Base-by-base conservation (phyloP, 2,888 invertebrate genomes). In the Pristionchus maxplancki region DNA sequence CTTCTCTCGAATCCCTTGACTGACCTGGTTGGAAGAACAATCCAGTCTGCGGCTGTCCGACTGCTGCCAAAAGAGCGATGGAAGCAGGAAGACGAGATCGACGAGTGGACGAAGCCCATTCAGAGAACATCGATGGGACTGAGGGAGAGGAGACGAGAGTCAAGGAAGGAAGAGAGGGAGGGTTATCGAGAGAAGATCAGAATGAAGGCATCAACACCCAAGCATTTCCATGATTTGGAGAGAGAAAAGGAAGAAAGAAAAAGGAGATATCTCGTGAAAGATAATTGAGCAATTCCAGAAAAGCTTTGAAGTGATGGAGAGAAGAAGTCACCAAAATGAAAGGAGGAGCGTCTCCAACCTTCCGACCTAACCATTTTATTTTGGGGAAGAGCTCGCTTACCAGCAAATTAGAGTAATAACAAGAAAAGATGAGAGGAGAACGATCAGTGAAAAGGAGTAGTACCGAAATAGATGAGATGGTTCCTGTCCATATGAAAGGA, bases 361-460 rank as follows among this genome's bases (percentile, higher is more conserved):
- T 71, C 34, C 34, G 6, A 15, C 5, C 34, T 37, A 71, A 71
- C 71, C 71, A 71, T 71, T 71, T 71, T 71, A 37, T 71, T 58
- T 58, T 20, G 24, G 20, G 24, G 17, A 37, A 20, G 8, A n/a
- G 37, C 37, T 37, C 34, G 37, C 37, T 71, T 71, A 71, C 71
- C 37, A 71, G 71, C 17, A 34, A 71, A 71, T 71, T 71, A 71
- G 87, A 88, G 88, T 88, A 74, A 88, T 87, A 87, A 88, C 83
- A 88, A 84, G 83, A 28, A 53, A 37, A 78, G 78, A 34, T 84
- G 78, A 83, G 67, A 71, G 88, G 83, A 88, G 87, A 85, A 82
- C 37, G 71, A 71, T 71, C 71, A 37, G 17, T 9, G 37, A 64
- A 44, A 64, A 67, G n/a, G 87, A 64, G 82, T 50, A 84, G 67